phyloP scores from a whole-genome alignment of 2,888 invertebrate species.

The Plemyria rubiginata region DNA sequence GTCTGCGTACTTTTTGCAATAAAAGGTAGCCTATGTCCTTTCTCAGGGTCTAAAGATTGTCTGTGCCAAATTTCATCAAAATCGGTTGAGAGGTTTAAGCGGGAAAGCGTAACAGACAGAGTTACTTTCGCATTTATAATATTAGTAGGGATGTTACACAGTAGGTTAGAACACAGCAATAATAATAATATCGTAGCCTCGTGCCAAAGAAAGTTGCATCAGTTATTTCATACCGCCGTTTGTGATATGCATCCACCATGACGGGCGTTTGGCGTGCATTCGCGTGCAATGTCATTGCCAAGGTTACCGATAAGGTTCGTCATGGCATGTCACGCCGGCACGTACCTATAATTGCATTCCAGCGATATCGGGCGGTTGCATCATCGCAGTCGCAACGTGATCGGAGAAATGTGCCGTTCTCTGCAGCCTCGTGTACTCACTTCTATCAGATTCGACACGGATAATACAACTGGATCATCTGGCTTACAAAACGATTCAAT shows the following conservation, averaged over 20 bases:
- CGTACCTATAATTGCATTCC: slow-evolving; percentile 81
- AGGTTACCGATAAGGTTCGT: slow-evolving; percentile 77
- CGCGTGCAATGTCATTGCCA: slow-evolving; percentile 74
- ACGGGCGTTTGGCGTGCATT: slow-evolving; percentile 35
- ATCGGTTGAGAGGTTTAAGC: too few species aligned
- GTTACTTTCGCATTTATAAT: too few species aligned
- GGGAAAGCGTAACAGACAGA: too few species aligned
- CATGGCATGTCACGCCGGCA: slow-evolving; percentile 72
- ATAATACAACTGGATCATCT: slow-evolving; percentile 40
- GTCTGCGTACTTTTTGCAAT: too few species aligned
- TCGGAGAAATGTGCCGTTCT: slow-evolving; percentile 52
- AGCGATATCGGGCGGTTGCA: slow-evolving; percentile 69
- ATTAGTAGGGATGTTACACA: too few species aligned
- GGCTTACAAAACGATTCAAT: slow-evolving; percentile 26
- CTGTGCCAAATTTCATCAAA: too few species aligned
- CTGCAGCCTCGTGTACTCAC: slow-evolving; percentile 36
- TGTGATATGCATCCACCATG: slow-evolving; percentile 38
- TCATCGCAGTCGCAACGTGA: slow-evolving; percentile 64
- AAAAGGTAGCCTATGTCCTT: too few species aligned
- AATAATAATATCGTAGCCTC: not conserved
- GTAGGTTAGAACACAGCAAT: not conserved
- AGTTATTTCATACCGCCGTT: slow-evolving; percentile 19
- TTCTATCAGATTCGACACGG: slow-evolving; percentile 45
- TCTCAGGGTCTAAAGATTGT: too few species aligned
- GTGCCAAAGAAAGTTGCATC: slow-evolving; percentile 29